phyloP scores from a whole-genome alignment of 2,888 invertebrate species.

The Blomia tropicalis region DNA sequence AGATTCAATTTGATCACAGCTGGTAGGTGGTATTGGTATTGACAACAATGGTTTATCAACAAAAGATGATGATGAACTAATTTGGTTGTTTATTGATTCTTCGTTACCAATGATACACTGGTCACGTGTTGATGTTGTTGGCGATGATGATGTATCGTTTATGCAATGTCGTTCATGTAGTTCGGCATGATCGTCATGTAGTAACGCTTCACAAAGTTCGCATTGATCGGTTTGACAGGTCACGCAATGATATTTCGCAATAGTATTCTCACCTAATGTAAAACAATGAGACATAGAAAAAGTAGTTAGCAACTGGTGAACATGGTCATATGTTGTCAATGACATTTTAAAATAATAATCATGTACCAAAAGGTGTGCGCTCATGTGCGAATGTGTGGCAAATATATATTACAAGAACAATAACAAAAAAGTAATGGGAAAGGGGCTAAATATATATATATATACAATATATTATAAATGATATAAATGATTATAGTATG shows the following conservation, averaged over 20 bases:
- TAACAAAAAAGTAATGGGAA: too few species aligned
- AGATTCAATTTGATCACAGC: constrained; percentile 5
- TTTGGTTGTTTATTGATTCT: background rate
- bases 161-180: background rate
- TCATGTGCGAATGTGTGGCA: too few species aligned
- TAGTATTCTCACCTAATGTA: background rate
- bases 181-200: background rate
- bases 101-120: background rate
- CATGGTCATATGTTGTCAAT: too few species aligned
- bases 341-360: too few species aligned
- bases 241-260: background rate
- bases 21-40: background rate
- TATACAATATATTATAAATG: too few species aligned
- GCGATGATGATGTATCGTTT: background rate
- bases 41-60: background rate
- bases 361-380: too few species aligned
- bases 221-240: background rate
- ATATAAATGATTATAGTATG: too few species aligned
- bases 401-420: too few species aligned
- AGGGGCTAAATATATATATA: too few species aligned
- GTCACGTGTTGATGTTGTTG: too few species aligned
- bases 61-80: background rate
- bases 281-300: too few species aligned
- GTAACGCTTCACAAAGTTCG: background rate
- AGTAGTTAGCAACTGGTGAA: too few species aligned